A percentile compares a stretch with the other conserved stretches of the same genome.
Evolutionary conservation across 2,797 vertebrate genomes (phyloP).

Genomic region (Gallinago nigripennis): DNA sequence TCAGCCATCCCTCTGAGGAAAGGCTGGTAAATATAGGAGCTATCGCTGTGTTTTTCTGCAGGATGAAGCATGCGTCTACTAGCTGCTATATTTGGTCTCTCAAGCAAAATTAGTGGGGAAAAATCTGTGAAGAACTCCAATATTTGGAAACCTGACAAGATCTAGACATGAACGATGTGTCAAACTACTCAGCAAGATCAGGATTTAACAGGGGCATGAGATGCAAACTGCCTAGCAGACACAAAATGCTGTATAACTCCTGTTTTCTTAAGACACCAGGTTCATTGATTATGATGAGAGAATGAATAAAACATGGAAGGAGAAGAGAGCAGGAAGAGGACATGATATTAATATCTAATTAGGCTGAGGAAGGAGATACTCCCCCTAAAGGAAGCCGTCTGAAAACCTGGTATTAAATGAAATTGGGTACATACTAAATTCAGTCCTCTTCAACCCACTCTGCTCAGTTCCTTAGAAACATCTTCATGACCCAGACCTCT

Average conservation of each 20-base stretch:
- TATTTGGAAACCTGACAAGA: not conserved
- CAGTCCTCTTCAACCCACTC: not conserved
- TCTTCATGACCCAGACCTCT: not conserved
- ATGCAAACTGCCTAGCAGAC: not conserved
- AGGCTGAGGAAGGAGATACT: not conserved
- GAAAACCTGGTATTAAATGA: not conserved
- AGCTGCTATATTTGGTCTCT: not conserved
- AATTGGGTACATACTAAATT: not conserved
- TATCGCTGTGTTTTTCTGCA: not conserved
- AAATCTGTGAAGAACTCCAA: not conserved
- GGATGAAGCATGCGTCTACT: not conserved
- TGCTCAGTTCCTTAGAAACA: not conserved
- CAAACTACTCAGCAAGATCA: not conserved
- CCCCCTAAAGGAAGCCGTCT: not conserved
- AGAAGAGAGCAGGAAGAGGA: not conserved
- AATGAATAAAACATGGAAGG: not conserved
- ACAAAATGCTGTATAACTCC: not conserved
- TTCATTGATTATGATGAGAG: not conserved
- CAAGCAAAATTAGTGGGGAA: not conserved
- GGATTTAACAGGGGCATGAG: not conserved
- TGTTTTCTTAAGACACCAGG: not conserved
- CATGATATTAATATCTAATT: not conserved
- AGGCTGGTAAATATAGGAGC: not conserved
- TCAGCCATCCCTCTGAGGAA: not conserved
- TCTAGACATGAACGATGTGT: fast-evolving